Evolutionary conservation across 2,888 invertebrate genomes (phyloP), one percentile per base, ranked within the genome.

Genomic region (Fragum sueziense): DNA sequence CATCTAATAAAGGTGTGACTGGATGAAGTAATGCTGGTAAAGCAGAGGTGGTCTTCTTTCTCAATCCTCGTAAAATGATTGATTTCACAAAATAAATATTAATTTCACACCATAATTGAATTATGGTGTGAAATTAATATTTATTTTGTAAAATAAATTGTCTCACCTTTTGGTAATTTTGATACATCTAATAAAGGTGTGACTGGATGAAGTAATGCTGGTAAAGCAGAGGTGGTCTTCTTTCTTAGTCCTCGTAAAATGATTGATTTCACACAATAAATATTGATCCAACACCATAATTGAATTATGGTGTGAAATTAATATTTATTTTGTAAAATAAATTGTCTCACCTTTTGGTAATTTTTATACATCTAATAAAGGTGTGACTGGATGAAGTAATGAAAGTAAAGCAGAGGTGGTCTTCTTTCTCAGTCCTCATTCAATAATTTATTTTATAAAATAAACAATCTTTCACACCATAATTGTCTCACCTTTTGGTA

Each of bases 1-100:
- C 80, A 75, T 83, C 83, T 27, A 80, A 65, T 22, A 83, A 47
- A 9, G 96, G 96, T 79, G 95, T 94, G n/a, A 96, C 96, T 61
- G 96, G 95, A 68, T 95, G 95, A 33, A 96, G 94, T 79, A 96
- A 94, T 69, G 95, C 95, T 0, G 95, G 95, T 79, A 96, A 90
- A 86, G 94, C 80, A 37, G 89, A 94, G 54, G 88, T 81, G 11
- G 87, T 88, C 89, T 95, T 94, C 37, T 94, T 95, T 76, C 95
- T 94, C 85, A 95, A 94, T 90, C 96, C 96, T 92, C 97, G 97
- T 92, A 97, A 96, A 94, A 97, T n/a, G n/a, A n/a, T n/a, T n/a
- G n/a, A n/a, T n/a, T n/a, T n/a, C n/a, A n/a, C n/a, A n/a, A n/a
- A n/a, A n/a, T n/a, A n/a, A n/a, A n/a, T n/a, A n/a, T n/a, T n/a